Conservation (phyloP, 2,797 vertebrate genomes). For the Acanthopagrus latus region DNA sequence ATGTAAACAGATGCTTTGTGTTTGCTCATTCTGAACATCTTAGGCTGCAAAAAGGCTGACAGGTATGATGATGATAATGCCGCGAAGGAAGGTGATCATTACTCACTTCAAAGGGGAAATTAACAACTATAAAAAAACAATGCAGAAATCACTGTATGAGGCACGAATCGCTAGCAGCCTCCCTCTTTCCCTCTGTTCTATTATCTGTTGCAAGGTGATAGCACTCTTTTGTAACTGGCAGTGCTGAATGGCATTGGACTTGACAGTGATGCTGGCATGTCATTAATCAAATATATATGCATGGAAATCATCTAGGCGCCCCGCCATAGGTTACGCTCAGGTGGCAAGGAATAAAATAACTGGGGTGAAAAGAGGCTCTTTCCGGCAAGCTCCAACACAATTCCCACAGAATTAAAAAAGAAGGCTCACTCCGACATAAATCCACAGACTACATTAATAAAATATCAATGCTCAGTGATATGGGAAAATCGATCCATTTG, state of each 20-base stretch:
- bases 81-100: slow-evolving; percentile 64
- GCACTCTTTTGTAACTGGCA: slow-evolving; percentile 69
- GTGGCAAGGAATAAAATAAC: slow-evolving; percentile 79
- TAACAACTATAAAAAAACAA: slow-evolving; percentile 66
- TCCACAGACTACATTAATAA: slow-evolving; percentile 77
- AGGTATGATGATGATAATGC: slow-evolving; percentile 62
- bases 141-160: slow-evolving; percentile 49
- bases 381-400: slow-evolving; percentile 60
- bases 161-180: slow-evolving; percentile 28
- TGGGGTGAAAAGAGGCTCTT: slow-evolving; percentile 72
- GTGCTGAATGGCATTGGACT: slow-evolving; percentile 81
- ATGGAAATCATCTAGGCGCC: slow-evolving; percentile 77
- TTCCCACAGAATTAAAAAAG: slow-evolving; percentile 68
- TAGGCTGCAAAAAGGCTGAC: slow-evolving; percentile 70
- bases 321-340: slow-evolving; percentile 78
- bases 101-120: slow-evolving; percentile 71
- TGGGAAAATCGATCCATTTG: slow-evolving; percentile 65
- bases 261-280: slow-evolving; percentile 78
- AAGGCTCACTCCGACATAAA: slow-evolving; percentile 64
- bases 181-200: slow-evolving; percentile 46
- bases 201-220: slow-evolving; percentile 67
- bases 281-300: slow-evolving; percentile 85
- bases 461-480: slow-evolving; percentile 75
- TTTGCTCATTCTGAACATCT: slow-evolving; percentile 68
- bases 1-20: slow-evolving; percentile 73